phyloP scores from a whole-genome alignment of 2,888 invertebrate species.

The Sphaeridia pumilis region DNA sequence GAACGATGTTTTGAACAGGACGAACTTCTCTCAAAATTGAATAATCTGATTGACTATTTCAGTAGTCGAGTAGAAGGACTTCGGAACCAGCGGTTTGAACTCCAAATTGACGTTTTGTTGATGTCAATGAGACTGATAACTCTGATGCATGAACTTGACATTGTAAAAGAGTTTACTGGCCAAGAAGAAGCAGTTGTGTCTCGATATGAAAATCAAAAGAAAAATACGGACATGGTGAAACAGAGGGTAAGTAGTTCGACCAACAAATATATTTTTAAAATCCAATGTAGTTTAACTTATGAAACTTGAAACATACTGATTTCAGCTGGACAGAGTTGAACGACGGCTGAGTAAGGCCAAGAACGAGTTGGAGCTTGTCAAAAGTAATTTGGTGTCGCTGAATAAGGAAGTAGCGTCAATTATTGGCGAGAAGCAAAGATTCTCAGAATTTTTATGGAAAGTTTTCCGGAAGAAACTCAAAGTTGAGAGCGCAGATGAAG shows the following conservation, averaged over 20 bases:
- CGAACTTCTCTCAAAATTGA: slow-evolving; percentile 49
- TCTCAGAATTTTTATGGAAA: slow-evolving; percentile 60
- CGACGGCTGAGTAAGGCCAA: slow-evolving; percentile 46
- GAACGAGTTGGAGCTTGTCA: slow-evolving; percentile 41
- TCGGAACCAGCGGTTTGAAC: slow-evolving; percentile 48
- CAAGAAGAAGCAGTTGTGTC: slow-evolving; percentile 53
- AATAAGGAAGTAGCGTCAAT: slow-evolving; percentile 49
- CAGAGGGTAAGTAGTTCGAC: slow-evolving; percentile 16
- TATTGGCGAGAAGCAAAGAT: slow-evolving; percentile 56
- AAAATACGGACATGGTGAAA: slow-evolving; percentile 22
- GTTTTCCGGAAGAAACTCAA: slow-evolving; percentile 76
- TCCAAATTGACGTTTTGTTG: slow-evolving; percentile 49
- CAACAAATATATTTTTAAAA: neutral
- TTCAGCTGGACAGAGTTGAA: slow-evolving; percentile 37
- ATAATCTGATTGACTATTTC: slow-evolving; percentile 50
- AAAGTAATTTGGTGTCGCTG: slow-evolving; percentile 44
- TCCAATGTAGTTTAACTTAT: neutral
- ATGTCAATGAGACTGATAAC: slow-evolving; percentile 48
- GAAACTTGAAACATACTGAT: too few relatives aligned
- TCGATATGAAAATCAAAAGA: slow-evolving; percentile 39
- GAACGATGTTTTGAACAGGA: slow-evolving; percentile 46
- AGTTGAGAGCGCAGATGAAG: slow-evolving; percentile 48
- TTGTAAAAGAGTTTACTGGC: slow-evolving; percentile 58
- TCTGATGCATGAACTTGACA: slow-evolving; percentile 59
- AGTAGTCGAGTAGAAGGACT: slow-evolving; percentile 52